Evolutionary conservation across 2,888 invertebrate genomes (phyloP).

Genomic region (Tipula lateralis): DNA sequence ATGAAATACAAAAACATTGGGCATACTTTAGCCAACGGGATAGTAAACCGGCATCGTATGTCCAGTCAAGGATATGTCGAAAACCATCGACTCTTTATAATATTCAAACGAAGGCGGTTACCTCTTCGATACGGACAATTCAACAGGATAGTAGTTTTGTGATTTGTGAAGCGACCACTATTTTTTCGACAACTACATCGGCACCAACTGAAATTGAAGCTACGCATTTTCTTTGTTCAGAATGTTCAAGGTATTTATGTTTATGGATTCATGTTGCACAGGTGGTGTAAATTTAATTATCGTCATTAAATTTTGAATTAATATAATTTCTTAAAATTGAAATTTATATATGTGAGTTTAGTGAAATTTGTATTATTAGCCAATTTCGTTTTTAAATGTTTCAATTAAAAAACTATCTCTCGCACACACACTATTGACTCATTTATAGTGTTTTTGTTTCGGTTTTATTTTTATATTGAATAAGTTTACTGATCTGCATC

Average conservation of each 20-base stretch:
- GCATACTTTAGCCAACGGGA: conserved; percentile 44
- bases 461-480: neutral
- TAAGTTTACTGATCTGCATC: neutral
- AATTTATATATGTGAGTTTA: too few relatives aligned
- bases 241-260: neutral
- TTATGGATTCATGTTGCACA: neutral
- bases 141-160: neutral
- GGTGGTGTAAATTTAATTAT: neutral
- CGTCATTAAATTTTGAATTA: neutral
- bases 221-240: neutral
- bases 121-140: neutral
- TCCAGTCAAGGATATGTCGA: conserved; percentile 13
- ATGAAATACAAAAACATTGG: conserved; percentile 39
- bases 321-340: neutral
- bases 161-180: neutral
- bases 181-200: neutral
- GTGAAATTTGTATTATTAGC: neutral
- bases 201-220: neutral
- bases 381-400: neutral
- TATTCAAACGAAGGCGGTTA: neutral
- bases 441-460: neutral
- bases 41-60: conserved; percentile 25
- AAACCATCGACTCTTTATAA: neutral
- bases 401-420: too few relatives aligned
- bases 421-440: neutral